These are phyloP conservation scores for Choloepus hoffmanni DNA, from an alignment of 2,113 vertebrate genomes.

Conservation along the genomic window DNA sequence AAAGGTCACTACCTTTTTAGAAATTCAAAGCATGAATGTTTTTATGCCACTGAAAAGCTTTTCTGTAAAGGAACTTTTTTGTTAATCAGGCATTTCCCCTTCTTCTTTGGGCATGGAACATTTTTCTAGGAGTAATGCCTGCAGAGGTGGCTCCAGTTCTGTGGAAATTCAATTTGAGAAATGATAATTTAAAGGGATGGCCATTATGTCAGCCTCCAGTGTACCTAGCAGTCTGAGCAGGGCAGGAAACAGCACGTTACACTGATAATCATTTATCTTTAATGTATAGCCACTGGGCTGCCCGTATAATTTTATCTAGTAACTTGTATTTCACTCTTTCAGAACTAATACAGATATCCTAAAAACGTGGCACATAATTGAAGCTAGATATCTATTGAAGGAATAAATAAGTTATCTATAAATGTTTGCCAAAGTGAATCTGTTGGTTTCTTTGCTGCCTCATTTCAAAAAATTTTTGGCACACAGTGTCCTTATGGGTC, in stretches of 20 bases:
- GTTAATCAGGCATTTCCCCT: background rate
- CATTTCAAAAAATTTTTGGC: constrained; percentile 40
- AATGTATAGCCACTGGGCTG: background rate
- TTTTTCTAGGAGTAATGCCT: background rate
- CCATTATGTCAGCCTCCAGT: background rate
- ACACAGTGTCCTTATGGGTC: background rate
- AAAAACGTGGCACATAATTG: background rate
- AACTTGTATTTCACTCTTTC: constrained; percentile 8
- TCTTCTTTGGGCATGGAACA: constrained; percentile 5
- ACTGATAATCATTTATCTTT: background rate
- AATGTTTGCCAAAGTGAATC: background rate
- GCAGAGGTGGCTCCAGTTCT: background rate
- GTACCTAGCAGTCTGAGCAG: background rate
- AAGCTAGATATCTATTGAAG: background rate
- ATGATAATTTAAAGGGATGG: background rate
- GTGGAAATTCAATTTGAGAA: constrained; percentile 38
- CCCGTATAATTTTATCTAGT: background rate
- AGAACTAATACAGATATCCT: background rate
- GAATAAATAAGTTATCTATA: background rate
- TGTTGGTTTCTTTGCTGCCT: background rate
- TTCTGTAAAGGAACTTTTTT: constrained; percentile 1
- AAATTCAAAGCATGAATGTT: constrained; percentile 21
- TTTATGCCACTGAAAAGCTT: constrained; percentile 28
- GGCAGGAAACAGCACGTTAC: background rate
- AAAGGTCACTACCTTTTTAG: background rate